These are phyloP conservation scores for Diarsia mendica DNA, from an alignment of 2,888 invertebrate species.

Conservation along the genomic window DNA sequence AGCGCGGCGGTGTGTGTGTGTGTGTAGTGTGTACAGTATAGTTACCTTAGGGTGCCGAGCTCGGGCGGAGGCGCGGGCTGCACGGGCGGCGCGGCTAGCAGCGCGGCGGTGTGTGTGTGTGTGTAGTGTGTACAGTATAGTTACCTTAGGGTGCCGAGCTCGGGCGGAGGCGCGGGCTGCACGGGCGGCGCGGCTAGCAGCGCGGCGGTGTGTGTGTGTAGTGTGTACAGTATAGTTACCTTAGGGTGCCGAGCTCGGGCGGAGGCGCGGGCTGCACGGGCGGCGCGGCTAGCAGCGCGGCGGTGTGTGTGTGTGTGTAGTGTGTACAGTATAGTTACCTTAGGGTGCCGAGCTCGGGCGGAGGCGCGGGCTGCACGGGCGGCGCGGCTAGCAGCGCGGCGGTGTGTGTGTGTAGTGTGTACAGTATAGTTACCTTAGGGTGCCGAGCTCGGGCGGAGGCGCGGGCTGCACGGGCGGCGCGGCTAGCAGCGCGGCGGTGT, in stretches of 20 bases:
- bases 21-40: not conserved
- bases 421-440: slow-evolving; percentile 6
- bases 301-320: slow-evolving; percentile 15
- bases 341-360: not conserved
- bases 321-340: slow-evolving; percentile 16
- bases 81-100: slow-evolving; percentile 12
- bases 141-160: no score
- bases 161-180: not conserved
- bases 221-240: slow-evolving; percentile 10
- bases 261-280: slow-evolving; percentile 20
- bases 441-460: not conserved
- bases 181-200: not conserved
- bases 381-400: slow-evolving; percentile 45
- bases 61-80: slow-evolving; percentile 16
- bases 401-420: slow-evolving; percentile 11
- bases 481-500: slow-evolving; percentile 47
- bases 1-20: slow-evolving; percentile 42
- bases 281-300: slow-evolving; percentile 39
- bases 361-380: slow-evolving; percentile 19
- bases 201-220: not conserved
- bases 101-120: no score
- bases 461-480: slow-evolving; percentile 13
- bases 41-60: not conserved
- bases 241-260: not conserved
- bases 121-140: no score